Evolutionary conservation across 1,140 invertebrate species (phyloP).

Genomic region (Notospermus geniculatus): DNA sequence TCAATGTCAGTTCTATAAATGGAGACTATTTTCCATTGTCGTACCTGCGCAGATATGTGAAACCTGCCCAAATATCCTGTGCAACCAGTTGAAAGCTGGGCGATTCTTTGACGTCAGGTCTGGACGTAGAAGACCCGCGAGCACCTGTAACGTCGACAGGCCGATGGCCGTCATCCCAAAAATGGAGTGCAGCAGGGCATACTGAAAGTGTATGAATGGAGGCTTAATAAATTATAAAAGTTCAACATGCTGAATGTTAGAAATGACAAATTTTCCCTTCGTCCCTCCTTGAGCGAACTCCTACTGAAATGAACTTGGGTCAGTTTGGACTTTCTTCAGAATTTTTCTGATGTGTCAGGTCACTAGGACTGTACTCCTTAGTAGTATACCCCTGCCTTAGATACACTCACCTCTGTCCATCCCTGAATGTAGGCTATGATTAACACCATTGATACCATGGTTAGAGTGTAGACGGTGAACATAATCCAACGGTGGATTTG

Average conservation of each 20-base stretch:
- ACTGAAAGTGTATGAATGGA: conserved; percentile 52
- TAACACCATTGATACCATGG: conserved; percentile 72
- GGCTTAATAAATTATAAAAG: too few species aligned
- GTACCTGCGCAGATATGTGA: conserved; percentile 84
- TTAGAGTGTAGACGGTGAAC: conserved; percentile 77
- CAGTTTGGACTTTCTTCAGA: background rate
- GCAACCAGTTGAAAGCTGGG: conserved; percentile 86
- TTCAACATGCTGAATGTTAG: too few species aligned
- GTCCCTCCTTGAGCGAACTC: too few species aligned
- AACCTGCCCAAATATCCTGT: conserved; percentile 84
- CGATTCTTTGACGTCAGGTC: conserved; percentile 74
- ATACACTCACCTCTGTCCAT: conserved; percentile 60
- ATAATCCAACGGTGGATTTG: conserved; percentile 75
- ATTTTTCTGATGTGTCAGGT: too few species aligned
- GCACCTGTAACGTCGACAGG: conserved; percentile 72
- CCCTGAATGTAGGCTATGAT: conserved; percentile 78
- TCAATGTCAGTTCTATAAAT: too few species aligned
- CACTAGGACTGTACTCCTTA: background rate
- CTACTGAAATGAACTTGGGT: background rate
- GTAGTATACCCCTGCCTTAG: too few species aligned
- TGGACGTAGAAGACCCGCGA: conserved; percentile 80
- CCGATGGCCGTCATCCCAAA: conserved; percentile 60
- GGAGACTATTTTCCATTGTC: background rate
- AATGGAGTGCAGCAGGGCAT: conserved; percentile 76
- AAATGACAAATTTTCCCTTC: too few species aligned